A percentile compares a stretch with the other conserved stretches of the same genome.
These are phyloP conservation scores for Heliconius himera DNA, from an alignment of 1,140 invertebrate species.

Conservation along the genomic window DNA sequence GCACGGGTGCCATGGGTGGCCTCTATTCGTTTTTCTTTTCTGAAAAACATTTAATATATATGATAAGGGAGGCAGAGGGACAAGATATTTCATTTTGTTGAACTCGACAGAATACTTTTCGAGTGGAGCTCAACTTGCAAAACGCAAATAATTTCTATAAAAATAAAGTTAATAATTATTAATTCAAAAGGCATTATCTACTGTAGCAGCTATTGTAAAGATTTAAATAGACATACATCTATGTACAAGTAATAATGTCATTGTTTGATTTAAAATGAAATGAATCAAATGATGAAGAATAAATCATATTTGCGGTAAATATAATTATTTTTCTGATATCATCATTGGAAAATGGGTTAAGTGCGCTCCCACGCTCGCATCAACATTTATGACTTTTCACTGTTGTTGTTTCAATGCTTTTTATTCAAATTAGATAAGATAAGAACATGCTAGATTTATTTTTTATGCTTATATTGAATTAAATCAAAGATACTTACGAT, in stretches of 20 bases:
- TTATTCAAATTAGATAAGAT: not conserved
- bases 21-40: too few relatives aligned
- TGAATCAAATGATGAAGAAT: not conserved
- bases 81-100: too few relatives aligned
- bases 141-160: too few relatives aligned
- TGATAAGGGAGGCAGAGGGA: too few relatives aligned
- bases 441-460: not conserved
- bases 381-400: not conserved
- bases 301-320: not conserved
- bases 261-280: slow-evolving; percentile 1
- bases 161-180: too few relatives aligned
- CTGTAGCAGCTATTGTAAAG: not conserved
- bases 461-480: too few relatives aligned
- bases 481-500: not conserved
- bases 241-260: not conserved
- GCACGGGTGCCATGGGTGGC: too few relatives aligned
- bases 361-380: not conserved
- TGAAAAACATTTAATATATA: too few relatives aligned
- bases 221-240: not conserved
- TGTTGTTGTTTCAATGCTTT: not conserved
- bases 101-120: too few relatives aligned
- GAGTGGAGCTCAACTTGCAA: too few relatives aligned
- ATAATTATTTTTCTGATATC: slow-evolving; percentile 1
- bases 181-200: not conserved
- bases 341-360: slow-evolving; percentile 9